A percentile compares a stretch with the other conserved stretches of the same genome.
These are phyloP conservation scores for Sitobion miscanthi DNA, from an alignment of 1,140 invertebrate genomes.

Conservation along the genomic window DNA sequence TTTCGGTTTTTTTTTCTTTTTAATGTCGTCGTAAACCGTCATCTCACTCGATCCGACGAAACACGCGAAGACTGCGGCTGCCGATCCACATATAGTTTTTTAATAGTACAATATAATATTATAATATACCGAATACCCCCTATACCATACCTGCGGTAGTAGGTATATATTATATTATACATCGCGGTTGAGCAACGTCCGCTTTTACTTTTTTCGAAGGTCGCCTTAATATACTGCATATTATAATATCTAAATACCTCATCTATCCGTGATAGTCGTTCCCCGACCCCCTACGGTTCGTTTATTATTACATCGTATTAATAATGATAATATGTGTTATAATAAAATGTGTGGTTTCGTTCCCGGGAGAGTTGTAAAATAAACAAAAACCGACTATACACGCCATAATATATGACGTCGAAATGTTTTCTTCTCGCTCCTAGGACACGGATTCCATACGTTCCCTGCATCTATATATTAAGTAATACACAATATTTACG, in stretches of 20 bases:
- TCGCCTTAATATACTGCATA: not conserved
- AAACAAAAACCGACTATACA: not conserved
- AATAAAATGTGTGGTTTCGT: not conserved
- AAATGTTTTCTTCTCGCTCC: too few relatives aligned
- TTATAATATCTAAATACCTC: not conserved
- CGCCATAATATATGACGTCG: not conserved
- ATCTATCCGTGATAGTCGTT: not conserved
- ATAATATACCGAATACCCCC: not conserved
- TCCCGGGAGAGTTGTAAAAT: not conserved
- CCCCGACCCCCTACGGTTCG: not conserved
- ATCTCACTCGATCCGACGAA: not conserved
- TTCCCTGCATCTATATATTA: not conserved
- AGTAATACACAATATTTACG: not conserved
- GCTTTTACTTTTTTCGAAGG: constrained; percentile 10
- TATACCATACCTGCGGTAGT: not conserved
- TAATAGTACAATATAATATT: not conserved
- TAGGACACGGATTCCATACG: not conserved
- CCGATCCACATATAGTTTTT: not conserved
- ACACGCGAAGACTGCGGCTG: constrained; percentile 1
- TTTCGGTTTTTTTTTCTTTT: not conserved
- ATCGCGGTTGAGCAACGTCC: not conserved
- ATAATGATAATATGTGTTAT: not conserved
- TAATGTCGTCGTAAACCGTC: constrained; percentile 41
- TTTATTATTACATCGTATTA: constrained; percentile 5
- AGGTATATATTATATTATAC: not conserved